Conservation (phyloP, 2,113 vertebrate species). For the Pterophyllum scalare region DNA sequence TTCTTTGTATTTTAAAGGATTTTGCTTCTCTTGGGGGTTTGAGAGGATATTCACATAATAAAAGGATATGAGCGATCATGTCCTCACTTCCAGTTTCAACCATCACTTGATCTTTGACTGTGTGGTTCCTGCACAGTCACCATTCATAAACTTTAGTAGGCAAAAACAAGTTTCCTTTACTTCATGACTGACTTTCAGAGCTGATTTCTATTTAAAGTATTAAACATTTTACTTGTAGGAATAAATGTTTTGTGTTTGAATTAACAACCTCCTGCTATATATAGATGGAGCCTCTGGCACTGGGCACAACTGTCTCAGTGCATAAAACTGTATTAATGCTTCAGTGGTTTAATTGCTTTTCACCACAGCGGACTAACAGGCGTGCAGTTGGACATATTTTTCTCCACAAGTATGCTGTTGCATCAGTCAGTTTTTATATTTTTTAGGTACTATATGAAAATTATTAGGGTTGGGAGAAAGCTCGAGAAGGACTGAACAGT, state of each 20-base stretch:
- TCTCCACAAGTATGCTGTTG: neutral
- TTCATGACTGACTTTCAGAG: neutral
- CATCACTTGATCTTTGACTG: neutral
- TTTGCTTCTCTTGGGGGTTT: slow-evolving; percentile 25
- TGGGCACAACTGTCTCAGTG: neutral
- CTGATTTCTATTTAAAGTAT: neutral
- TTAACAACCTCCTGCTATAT: neutral
- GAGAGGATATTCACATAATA: slow-evolving; percentile 52
- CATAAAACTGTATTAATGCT: slow-evolving; percentile 12
- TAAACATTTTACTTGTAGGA: neutral
- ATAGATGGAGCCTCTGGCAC: neutral
- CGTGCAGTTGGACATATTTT: neutral
- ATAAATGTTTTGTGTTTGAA: neutral
- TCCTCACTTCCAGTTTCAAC: slow-evolving; percentile 36
- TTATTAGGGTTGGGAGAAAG: neutral
- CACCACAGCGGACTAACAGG: neutral
- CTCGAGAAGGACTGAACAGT: neutral
- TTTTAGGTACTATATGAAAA: neutral
- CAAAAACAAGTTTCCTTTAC: neutral
- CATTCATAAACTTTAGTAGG: neutral
- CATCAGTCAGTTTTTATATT: neutral
- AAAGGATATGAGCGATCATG: slow-evolving; percentile 44
- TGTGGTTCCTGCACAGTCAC: neutral
- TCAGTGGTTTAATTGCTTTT: neutral
- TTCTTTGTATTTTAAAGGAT: slow-evolving; percentile 24